phyloP scores from a whole-genome alignment of 30 jellyfish, hydroid and myxozoan genomes.

The Aurelia aurita complex sp. Pacific region DNA sequence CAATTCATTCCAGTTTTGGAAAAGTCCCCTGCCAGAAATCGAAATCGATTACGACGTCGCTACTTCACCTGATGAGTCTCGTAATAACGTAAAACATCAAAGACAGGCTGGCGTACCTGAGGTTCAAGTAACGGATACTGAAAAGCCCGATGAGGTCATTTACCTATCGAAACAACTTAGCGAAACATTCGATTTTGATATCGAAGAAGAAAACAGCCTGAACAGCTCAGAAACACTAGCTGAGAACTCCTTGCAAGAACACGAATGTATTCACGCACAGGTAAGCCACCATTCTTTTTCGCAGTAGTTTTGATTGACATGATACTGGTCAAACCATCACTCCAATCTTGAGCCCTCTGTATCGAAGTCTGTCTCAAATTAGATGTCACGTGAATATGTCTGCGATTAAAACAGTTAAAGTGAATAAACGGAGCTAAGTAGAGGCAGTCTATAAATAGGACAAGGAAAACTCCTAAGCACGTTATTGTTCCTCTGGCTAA shows the following conservation, averaged over 20 bases:
- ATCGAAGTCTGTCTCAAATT: no score
- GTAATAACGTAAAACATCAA: not conserved
- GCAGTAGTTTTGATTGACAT: not conserved
- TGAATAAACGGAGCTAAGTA: no score
- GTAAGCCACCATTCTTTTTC: not conserved
- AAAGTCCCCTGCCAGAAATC: slow-evolving; percentile 41
- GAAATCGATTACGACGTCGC: slow-evolving; percentile 22
- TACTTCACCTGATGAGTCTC: no score
- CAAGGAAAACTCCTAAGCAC: no score
- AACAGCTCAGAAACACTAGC: slow-evolving; percentile 61
- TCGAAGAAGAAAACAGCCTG: slow-evolving; percentile 50
- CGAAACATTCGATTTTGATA: slow-evolving; percentile 58
- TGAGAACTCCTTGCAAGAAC: slow-evolving; percentile 50
- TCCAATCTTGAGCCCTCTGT: no score
- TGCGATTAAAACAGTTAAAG: no score
- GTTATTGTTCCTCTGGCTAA: no score
- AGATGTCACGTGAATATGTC: no score
- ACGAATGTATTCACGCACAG: slow-evolving; percentile 29
- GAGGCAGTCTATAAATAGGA: no score
- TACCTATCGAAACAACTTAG: slow-evolving; percentile 51
- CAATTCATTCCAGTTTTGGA: slow-evolving; percentile 67
- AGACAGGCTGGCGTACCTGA: slow-evolving; percentile 23
- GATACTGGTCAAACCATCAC: not conserved
- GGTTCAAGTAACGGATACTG: slow-evolving; percentile 42
- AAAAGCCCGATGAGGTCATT: slow-evolving; percentile 39